Conservation (phyloP, 2,797 vertebrate species). For the Xerus rutilus region DNA sequence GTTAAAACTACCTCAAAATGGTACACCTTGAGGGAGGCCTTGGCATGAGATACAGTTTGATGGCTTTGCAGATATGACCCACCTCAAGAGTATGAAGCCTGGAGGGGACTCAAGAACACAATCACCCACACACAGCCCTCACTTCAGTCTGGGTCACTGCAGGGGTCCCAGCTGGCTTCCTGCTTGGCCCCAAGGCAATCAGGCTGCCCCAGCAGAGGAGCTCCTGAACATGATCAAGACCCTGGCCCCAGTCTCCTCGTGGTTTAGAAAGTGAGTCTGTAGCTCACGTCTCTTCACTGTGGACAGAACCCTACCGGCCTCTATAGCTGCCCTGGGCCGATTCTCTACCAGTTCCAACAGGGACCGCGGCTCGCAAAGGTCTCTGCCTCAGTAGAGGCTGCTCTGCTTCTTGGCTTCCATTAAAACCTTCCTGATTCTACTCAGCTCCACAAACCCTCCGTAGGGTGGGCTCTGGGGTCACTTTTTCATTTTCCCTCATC, state of each 20-base stretch:
- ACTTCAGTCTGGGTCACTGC: not conserved
- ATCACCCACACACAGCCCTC: fast-evolving
- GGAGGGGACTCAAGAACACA: not conserved
- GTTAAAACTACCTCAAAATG: not conserved
- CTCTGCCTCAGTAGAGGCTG: not conserved
- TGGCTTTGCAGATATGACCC: fast-evolving
- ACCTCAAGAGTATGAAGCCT: not conserved
- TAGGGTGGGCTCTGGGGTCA: not conserved
- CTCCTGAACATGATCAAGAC: not conserved
- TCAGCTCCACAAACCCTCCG: too few relatives aligned
- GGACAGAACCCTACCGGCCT: too few relatives aligned
- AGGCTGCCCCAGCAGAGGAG: too few relatives aligned
- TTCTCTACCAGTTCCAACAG: not conserved
- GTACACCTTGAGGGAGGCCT: not conserved
- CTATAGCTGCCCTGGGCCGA: fast-evolving
- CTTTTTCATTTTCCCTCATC: not conserved
- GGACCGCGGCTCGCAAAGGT: not conserved
- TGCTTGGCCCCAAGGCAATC: fast-evolving
- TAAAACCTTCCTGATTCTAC: not conserved
- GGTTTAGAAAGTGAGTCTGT: not conserved
- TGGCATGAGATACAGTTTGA: not conserved
- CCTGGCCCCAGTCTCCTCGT: not conserved
- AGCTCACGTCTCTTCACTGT: not conserved
- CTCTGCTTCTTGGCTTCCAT: not conserved
- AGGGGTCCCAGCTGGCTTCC: not conserved